These are phyloP conservation scores for Anagrus nilaparvatae DNA, from an alignment of 1,140 invertebrate genomes.

Conservation along the genomic window DNA sequence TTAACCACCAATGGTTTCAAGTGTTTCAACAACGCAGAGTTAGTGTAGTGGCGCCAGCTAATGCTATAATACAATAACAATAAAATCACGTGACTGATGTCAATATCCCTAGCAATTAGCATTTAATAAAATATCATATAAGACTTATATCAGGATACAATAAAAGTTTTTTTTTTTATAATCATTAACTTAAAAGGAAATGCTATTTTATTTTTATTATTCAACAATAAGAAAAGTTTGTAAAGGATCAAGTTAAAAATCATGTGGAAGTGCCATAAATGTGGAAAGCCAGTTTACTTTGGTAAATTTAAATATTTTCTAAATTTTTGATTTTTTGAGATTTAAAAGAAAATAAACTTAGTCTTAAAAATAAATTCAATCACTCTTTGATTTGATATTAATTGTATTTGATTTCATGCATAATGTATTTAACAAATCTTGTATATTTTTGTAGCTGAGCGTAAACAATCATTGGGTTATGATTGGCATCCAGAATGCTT, in stretches of 20 bases:
- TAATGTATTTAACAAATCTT: constrained; percentile 3
- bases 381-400: background rate
- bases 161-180: no score
- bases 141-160: no score
- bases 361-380: no score
- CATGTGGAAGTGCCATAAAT: constrained; percentile 84
- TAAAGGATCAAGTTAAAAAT: constrained; percentile 8
- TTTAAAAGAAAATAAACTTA: no score
- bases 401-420: constrained; percentile 4
- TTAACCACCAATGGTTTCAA: no score
- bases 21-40: no score
- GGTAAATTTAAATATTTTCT: no score
- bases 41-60: no score
- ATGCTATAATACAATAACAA: no score
- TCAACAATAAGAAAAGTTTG: constrained; percentile 9
- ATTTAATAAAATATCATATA: no score
- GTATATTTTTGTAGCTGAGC: constrained; percentile 58
- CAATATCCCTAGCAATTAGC: no score
- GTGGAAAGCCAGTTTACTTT: constrained; percentile 78
- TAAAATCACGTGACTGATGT: no score
- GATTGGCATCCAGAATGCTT: constrained; percentile 91
- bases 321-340: constrained; percentile 4
- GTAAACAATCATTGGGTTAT: constrained; percentile 82
- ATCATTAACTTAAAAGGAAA: constrained; percentile 5
- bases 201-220: constrained; percentile 9